Percentiles rank a stretch among this genome's conserved stretches.
Conservation (phyloP, 2,113 vertebrate genomes). For the Notothenia coriiceps region DNA sequence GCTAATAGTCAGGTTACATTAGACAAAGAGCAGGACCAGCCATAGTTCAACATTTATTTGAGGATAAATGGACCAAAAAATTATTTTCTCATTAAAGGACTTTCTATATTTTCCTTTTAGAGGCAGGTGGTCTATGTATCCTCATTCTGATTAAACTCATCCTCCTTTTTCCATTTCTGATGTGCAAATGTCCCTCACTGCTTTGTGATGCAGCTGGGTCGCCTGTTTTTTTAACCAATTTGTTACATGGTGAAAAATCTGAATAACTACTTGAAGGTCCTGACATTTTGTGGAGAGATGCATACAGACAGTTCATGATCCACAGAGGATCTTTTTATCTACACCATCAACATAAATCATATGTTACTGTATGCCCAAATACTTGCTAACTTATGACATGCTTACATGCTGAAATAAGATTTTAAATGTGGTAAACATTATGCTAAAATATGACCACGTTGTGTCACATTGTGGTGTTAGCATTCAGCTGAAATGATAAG, state of each 20-base stretch:
- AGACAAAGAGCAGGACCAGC: constrained; percentile 44
- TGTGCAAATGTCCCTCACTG: neutral
- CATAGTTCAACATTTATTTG: constrained; percentile 31
- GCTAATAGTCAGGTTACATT: constrained; percentile 68
- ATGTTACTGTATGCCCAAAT: neutral
- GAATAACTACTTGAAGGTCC: neutral
- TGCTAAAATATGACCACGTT: neutral
- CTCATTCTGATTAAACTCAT: constrained; percentile 16
- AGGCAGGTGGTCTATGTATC: constrained; percentile 13
- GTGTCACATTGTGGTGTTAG: neutral
- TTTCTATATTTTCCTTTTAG: constrained; percentile 31
- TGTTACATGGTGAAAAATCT: neutral
- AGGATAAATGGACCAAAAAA: constrained; percentile 59
- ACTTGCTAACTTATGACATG: neutral
- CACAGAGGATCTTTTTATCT: neutral
- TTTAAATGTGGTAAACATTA: neutral
- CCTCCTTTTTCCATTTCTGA: neutral
- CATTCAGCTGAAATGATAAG: neutral
- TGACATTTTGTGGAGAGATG: too few relatives aligned
- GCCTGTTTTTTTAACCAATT: neutral
- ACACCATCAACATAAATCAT: neutral
- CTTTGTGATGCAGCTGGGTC: neutral
- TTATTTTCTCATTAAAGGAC: constrained; percentile 42
- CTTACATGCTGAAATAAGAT: neutral
- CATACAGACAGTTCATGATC: neutral